Evolutionary conservation across 2,797 vertebrate species (phyloP).

Genomic region (Scarus forsteni): DNA sequence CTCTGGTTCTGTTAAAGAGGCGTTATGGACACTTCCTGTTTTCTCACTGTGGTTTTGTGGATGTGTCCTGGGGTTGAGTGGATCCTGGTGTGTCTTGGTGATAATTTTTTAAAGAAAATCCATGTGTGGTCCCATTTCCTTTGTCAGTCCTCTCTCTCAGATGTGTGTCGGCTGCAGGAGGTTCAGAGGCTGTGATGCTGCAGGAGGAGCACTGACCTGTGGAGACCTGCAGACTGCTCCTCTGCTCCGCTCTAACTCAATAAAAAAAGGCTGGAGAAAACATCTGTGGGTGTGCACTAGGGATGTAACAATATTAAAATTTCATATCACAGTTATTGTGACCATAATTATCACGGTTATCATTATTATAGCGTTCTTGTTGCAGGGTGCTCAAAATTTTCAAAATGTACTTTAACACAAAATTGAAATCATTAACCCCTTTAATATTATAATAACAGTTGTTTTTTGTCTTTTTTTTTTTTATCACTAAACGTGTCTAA

Average conservation of each 20-base stretch:
- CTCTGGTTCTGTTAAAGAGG: conserved; percentile 3
- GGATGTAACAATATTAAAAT: too few species aligned
- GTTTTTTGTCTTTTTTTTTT: too few species aligned
- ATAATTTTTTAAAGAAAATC: conserved; percentile 22
- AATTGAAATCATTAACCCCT: too few species aligned
- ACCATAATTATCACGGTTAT: too few species aligned
- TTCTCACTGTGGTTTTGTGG: not conserved
- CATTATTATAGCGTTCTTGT: too few species aligned
- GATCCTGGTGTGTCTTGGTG: conserved; percentile 17
- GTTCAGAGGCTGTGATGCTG: conserved; percentile 55
- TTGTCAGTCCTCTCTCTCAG: conserved; percentile 9
- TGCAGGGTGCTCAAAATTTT: too few species aligned
- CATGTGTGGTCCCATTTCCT: conserved; percentile 49
- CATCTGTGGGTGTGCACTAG: conserved; percentile 64
- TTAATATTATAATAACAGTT: too few species aligned
- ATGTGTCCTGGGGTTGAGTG: not conserved
- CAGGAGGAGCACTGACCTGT: conserved; percentile 69
- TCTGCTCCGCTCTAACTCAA: conserved; percentile 65
- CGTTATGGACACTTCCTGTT: conserved; percentile 11
- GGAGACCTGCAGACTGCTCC: conserved; percentile 58
- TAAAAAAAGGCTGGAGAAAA: conserved; percentile 54
- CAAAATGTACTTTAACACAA: too few species aligned
- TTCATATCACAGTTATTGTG: too few species aligned
- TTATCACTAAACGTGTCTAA: too few species aligned
- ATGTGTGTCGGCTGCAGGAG: conserved; percentile 60